Evolutionary conservation across 2,888 invertebrate species (phyloP).

Genomic region (Exephanes ischioxanthus): DNA sequence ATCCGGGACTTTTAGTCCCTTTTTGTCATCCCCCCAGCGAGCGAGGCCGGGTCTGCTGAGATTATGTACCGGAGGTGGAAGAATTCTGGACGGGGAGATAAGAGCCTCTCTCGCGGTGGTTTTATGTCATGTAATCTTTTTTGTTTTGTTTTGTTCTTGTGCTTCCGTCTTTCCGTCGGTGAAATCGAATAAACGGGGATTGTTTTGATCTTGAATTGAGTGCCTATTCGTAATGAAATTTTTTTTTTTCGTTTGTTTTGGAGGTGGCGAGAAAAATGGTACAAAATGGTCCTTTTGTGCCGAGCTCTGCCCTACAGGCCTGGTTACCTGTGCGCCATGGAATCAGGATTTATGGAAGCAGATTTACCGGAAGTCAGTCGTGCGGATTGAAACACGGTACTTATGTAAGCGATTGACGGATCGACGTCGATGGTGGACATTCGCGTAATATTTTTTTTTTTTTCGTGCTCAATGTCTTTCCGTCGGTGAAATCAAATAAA

Average conservation of each 20-base stretch:
- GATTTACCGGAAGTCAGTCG: neutral
- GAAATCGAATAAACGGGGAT: neutral
- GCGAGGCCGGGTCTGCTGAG: slow-evolving; percentile 1
- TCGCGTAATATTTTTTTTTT: neutral
- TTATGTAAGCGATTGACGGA: slow-evolving; percentile 11
- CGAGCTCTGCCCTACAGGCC: too few relatives aligned
- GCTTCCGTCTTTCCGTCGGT: neutral
- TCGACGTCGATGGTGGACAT: slow-evolving; percentile 25
- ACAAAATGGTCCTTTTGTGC: too few relatives aligned
- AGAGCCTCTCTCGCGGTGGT: neutral
- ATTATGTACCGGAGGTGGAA: neutral
- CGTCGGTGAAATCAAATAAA: neutral
- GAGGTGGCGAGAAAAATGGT: too few relatives aligned
- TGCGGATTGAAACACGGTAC: neutral
- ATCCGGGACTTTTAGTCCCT: slow-evolving; percentile 33
- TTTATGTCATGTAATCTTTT: neutral
- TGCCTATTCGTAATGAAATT: neutral
- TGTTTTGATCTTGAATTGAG: neutral
- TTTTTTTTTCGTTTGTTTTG: too few relatives aligned
- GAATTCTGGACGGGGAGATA: neutral
- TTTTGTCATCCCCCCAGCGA: neutral
- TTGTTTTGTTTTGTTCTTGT: neutral
- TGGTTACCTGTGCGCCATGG: too few relatives aligned
- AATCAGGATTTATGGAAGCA: neutral
- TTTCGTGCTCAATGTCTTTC: neutral